A percentile compares a stretch with the other conserved stretches of the same genome.
phyloP scores from a whole-genome alignment of 1,140 invertebrate species.

The Papilio helenus region DNA sequence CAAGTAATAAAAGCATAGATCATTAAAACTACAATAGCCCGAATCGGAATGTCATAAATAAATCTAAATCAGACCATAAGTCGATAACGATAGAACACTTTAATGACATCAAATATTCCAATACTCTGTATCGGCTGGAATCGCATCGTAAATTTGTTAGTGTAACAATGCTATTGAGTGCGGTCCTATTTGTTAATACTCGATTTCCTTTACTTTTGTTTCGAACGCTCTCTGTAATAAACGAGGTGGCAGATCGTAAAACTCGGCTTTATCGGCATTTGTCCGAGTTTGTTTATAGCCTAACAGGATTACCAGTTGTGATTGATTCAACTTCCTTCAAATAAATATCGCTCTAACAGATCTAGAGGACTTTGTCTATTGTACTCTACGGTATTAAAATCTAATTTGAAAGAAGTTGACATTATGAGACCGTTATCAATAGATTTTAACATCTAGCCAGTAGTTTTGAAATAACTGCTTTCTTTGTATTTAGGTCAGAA shows the following conservation, averaged over 20 bases:
- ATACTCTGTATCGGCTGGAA: constrained; percentile 54
- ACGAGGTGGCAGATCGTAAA: constrained; percentile 79
- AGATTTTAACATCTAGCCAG: neutral
- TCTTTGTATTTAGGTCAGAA: constrained; percentile 38
- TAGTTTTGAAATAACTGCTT: neutral
- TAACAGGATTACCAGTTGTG: constrained; percentile 68
- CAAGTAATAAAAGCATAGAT: constrained; percentile 49
- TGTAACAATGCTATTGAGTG: constrained; percentile 65
- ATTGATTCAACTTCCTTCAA: constrained; percentile 71
- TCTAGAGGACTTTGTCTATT: constrained; percentile 56
- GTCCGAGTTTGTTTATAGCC: constrained; percentile 73
- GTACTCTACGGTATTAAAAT: constrained; percentile 62
- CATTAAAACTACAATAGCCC: constrained; percentile 50
- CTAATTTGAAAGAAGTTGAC: constrained; percentile 48
- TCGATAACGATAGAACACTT: constrained; percentile 62
- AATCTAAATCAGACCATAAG: constrained; percentile 57
- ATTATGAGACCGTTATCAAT: neutral
- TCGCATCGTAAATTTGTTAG: constrained; percentile 71
- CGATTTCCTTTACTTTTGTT: constrained; percentile 62
- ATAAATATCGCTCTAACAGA: constrained; percentile 64
- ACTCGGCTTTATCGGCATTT: constrained; percentile 67
- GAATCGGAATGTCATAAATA: constrained; percentile 61
- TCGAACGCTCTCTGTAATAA: constrained; percentile 64
- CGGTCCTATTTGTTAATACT: constrained; percentile 69
- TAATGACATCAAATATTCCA: constrained; percentile 59